These are phyloP conservation scores for Dicerorhinus sumatrensis DNA, from an alignment of 2,113 vertebrate genomes.

Conservation along the genomic window DNA sequence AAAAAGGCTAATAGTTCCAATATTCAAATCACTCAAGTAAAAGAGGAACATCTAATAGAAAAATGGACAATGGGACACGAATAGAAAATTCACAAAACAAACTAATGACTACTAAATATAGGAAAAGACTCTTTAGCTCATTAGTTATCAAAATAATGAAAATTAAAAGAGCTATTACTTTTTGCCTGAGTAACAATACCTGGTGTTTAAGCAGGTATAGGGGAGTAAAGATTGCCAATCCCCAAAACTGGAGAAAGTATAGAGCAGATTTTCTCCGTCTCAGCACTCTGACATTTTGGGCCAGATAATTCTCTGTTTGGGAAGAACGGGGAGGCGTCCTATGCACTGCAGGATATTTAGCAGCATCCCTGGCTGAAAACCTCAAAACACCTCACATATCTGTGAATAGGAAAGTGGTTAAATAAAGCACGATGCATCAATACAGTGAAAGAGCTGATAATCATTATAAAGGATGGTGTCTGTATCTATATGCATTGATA, in stretches of 20 bases:
- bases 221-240: background rate
- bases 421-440: background rate
- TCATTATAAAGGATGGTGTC: background rate
- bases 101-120: slow-evolving; percentile 12
- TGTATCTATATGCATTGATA: background rate
- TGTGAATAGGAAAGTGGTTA: background rate
- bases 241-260: background rate
- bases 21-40: slow-evolving; percentile 31
- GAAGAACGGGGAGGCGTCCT: background rate
- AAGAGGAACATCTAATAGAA: slow-evolving; percentile 20
- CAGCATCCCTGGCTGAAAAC: slow-evolving; percentile 9
- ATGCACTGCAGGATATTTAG: background rate
- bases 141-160: slow-evolving; percentile 21
- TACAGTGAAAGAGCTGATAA: slow-evolving; percentile 16
- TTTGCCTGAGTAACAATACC: background rate
- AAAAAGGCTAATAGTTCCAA: slow-evolving; percentile 12
- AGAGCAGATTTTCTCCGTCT: background rate
- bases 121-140: background rate
- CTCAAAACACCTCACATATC: slow-evolving; percentile 28
- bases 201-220: background rate
- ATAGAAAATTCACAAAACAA: slow-evolving; percentile 31
- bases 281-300: background rate
- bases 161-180: background rate
- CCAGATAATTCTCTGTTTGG: background rate
- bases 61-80: background rate